These are phyloP conservation scores for Spatulosminthurus flaviceps DNA, from an alignment of 2,888 invertebrate species.

Conservation along the genomic window DNA sequence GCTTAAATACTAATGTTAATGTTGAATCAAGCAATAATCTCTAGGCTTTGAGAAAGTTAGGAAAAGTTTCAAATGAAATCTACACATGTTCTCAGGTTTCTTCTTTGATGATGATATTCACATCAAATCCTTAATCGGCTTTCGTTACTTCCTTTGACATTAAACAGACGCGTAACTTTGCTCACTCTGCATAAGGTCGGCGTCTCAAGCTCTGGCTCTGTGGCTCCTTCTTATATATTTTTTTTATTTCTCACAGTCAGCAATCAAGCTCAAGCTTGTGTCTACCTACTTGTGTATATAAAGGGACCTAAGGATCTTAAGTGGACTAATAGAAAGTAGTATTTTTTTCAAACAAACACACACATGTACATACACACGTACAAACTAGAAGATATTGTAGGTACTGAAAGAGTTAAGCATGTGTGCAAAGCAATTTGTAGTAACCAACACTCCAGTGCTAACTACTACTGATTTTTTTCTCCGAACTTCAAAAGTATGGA, in stretches of 20 bases:
- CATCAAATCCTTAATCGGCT: conserved; percentile 37
- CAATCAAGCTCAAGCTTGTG: not conserved
- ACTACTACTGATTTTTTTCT: not conserved
- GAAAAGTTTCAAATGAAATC: conserved; percentile 35
- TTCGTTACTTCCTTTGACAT: conserved; percentile 34
- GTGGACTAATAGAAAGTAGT: not conserved
- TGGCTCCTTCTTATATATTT: not conserved
- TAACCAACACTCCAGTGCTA: not conserved
- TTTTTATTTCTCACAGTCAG: too few species aligned
- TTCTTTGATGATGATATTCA: conserved; percentile 47
- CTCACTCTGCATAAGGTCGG: not conserved
- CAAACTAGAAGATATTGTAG: too few species aligned
- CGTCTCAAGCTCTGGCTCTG: not conserved
- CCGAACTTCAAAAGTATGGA: too few species aligned
- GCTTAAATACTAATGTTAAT: conserved; percentile 32
- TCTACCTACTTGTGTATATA: not conserved
- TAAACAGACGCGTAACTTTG: not conserved
- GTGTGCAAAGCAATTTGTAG: too few species aligned
- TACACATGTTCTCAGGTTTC: conserved; percentile 35
- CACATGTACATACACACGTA: too few species aligned
- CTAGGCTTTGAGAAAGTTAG: conserved; percentile 15
- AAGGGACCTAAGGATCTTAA: not conserved
- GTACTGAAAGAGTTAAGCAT: too few species aligned
- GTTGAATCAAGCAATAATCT: conserved; percentile 35
- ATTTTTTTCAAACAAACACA: too few species aligned